Evolutionary conservation across 2,797 vertebrate species (phyloP).

Genomic region (Chloroceryle inda): DNA sequence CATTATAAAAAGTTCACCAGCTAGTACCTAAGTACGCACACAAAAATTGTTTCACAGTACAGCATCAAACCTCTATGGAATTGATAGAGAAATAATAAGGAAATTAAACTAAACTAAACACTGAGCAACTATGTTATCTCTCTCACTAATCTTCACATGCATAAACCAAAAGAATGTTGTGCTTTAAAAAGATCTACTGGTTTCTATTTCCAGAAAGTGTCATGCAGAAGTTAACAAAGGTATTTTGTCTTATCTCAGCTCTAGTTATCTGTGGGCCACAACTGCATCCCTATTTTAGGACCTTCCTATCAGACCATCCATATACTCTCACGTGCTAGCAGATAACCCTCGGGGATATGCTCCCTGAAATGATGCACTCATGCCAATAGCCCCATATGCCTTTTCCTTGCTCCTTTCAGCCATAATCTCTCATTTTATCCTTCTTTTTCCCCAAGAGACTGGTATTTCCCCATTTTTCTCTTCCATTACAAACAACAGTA

Average conservation of each 20-base stretch:
- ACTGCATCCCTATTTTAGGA: background rate
- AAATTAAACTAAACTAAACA: background rate
- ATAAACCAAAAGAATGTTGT: background rate
- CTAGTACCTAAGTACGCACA: background rate
- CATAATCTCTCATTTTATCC: background rate
- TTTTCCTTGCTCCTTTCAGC: background rate
- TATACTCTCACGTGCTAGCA: background rate
- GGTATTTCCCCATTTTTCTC: background rate
- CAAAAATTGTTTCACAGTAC: background rate
- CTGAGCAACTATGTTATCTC: background rate
- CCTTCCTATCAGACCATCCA: background rate
- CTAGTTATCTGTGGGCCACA: background rate
- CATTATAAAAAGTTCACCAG: background rate
- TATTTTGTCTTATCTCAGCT: background rate
- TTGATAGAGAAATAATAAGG: background rate
- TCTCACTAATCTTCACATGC: background rate
- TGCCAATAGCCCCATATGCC: background rate
- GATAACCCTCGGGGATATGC: fast-evolving
- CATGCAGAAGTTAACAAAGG: background rate
- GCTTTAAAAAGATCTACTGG: background rate
- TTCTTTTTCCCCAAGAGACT: background rate
- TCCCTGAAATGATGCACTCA: background rate
- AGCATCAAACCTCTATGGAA: background rate
- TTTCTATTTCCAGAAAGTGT: background rate
- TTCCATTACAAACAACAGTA: background rate